Percentiles rank a stretch among this genome's conserved stretches.
These are phyloP conservation scores for Darevskia mixta DNA, from an alignment of 2,797 vertebrate genomes.

Conservation along the genomic window DNA sequence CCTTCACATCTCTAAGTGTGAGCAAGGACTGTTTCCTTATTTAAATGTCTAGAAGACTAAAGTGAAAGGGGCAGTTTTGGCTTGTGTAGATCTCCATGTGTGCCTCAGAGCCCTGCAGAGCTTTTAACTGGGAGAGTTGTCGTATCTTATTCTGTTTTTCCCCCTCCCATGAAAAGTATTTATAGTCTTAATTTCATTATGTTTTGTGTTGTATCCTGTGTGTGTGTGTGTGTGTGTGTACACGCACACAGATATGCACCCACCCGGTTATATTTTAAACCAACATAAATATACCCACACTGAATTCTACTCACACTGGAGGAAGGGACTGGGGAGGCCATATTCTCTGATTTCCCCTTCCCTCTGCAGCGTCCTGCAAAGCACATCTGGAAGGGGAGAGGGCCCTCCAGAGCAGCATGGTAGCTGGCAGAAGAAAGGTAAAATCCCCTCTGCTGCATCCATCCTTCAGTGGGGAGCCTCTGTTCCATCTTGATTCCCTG, in stretches of 20 bases:
- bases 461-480: too few relatives aligned
- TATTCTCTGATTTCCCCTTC: neutral
- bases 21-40: neutral
- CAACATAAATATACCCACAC: too few relatives aligned
- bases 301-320: too few relatives aligned
- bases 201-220: neutral
- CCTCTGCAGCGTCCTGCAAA: neutral
- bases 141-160: neutral
- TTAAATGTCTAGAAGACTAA: neutral
- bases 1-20: neutral
- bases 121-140: constrained; percentile 27
- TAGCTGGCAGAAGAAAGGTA: too few relatives aligned
- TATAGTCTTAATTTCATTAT: neutral
- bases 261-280: neutral
- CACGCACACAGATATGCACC: neutral
- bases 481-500: too few relatives aligned
- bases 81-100: constrained; percentile 25
- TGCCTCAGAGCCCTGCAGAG: constrained; percentile 42
- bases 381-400: too few relatives aligned
- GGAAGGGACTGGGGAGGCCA: too few relatives aligned
- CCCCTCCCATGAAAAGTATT: neutral
- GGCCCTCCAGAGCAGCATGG: too few relatives aligned
- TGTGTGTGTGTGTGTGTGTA: neutral
- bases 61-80: neutral
- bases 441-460: too few relatives aligned